Conservation (phyloP, 2,797 vertebrate genomes). For the Melanotaenia parkinsoni region DNA sequence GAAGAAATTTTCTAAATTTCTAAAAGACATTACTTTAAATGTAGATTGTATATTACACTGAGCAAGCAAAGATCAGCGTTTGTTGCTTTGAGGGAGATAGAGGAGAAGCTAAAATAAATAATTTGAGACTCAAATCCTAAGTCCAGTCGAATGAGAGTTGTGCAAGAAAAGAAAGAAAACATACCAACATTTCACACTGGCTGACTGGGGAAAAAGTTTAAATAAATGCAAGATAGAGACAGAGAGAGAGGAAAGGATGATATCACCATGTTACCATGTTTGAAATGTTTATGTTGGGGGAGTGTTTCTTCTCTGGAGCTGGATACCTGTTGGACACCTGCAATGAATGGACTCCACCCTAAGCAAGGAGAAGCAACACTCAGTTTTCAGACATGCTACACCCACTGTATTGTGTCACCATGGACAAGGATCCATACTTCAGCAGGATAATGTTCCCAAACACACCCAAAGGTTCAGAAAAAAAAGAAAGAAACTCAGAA, state of each 20-base stretch:
- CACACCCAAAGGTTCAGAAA: neutral
- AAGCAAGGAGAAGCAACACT: neutral
- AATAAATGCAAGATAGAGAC: neutral
- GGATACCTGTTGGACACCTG: neutral
- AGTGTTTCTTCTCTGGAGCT: neutral
- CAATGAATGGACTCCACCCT: neutral
- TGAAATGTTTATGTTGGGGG: neutral
- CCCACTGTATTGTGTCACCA: neutral
- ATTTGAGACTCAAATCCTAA: too few relatives aligned
- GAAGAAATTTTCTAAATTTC: neutral
- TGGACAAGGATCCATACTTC: neutral
- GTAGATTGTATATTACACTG: neutral
- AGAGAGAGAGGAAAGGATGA: neutral
- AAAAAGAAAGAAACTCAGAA: neutral
- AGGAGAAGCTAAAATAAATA: too few relatives aligned
- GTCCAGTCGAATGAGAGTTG: neutral
- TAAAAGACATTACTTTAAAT: neutral
- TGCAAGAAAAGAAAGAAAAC: neutral
- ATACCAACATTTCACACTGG: neutral
- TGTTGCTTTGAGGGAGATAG: neutral
- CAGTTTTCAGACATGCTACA: constrained; percentile 7
- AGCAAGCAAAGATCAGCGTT: neutral
- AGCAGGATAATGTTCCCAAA: constrained; percentile 13
- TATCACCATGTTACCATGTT: neutral
- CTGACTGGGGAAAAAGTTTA: neutral